These are phyloP conservation scores for Deilephila porcellus DNA, from an alignment of 2,888 invertebrate genomes.

Conservation along the genomic window DNA sequence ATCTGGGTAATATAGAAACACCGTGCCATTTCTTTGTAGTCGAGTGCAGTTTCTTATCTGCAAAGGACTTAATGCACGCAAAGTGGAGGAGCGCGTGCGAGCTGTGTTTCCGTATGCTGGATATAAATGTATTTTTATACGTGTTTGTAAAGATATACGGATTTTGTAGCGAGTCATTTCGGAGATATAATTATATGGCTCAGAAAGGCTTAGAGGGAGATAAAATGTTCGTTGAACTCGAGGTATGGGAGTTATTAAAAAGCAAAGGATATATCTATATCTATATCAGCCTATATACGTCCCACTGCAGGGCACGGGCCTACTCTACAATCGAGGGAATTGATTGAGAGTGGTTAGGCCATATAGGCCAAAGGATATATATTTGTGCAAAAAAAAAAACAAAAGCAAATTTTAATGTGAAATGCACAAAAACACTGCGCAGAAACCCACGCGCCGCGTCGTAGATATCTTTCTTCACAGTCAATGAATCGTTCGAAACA, in stretches of 20 bases:
- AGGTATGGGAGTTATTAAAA: too few relatives aligned
- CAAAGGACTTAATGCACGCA: slow-evolving; percentile 16
- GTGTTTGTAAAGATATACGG: background rate
- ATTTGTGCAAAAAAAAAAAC: too few relatives aligned
- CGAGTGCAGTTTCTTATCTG: slow-evolving; percentile 18
- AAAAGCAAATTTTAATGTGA: too few relatives aligned
- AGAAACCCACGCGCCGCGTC: background rate
- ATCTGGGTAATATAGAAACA: background rate
- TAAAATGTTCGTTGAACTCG: background rate
- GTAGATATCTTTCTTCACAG: background rate
- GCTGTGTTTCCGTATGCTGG: background rate
- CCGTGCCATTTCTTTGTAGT: background rate
- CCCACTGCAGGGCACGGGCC: too few relatives aligned
- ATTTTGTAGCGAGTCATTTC: background rate
- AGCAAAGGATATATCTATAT: too few relatives aligned
- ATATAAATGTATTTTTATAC: background rate
- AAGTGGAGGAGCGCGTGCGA: background rate
- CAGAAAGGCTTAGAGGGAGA: background rate
- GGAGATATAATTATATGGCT: background rate
- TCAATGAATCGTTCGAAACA: background rate
- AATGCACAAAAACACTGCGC: background rate
- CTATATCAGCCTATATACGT: too few relatives aligned
- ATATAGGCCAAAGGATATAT: too few relatives aligned
- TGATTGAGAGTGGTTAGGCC: too few relatives aligned
- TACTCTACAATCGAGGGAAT: too few relatives aligned